Evolutionary conservation across 1,140 invertebrate genomes (phyloP).

Genomic region (Caligus rogercresseyi): DNA sequence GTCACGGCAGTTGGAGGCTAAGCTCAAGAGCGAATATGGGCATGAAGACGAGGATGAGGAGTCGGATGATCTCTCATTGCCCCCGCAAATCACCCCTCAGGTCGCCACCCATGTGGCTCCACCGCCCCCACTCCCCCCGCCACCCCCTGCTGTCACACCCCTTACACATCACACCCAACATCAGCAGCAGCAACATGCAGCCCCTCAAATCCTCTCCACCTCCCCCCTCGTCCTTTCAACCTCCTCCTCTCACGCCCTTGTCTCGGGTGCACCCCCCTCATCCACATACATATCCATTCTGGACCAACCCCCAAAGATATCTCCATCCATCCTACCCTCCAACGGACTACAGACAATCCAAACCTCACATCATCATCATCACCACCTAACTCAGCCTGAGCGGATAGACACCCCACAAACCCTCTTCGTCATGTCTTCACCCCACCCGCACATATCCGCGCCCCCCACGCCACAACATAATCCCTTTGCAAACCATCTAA

Average conservation of each 20-base stretch:
- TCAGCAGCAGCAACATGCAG: conserved; percentile 1
- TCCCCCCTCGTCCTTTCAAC: not conserved
- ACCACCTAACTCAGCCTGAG: not conserved
- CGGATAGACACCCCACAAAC: not conserved
- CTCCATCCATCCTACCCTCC: not conserved
- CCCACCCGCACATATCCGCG: conserved; percentile 4
- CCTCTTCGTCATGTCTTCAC: conserved; percentile 8
- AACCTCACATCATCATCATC: too few relatives aligned
- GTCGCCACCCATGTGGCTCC: not conserved
- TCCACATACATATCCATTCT: not conserved
- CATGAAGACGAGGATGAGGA: too few relatives aligned
- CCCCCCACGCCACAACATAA: conserved; percentile 4
- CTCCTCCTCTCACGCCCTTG: not conserved
- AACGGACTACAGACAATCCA: not conserved
- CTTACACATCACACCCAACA: not conserved
- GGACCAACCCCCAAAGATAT: conserved; percentile 15
- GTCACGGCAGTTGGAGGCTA: not conserved
- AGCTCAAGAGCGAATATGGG: not conserved
- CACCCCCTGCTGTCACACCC: not conserved
- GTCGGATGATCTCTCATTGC: too few relatives aligned
- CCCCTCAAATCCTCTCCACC: not conserved
- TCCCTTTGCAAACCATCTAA: conserved; percentile 3
- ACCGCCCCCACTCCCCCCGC: not conserved
- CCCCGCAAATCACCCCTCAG: not conserved
- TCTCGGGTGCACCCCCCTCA: not conserved